Base-by-base conservation (phyloP, 2,113 vertebrate genomes). In the Rhabdornis inornatus region DNA sequence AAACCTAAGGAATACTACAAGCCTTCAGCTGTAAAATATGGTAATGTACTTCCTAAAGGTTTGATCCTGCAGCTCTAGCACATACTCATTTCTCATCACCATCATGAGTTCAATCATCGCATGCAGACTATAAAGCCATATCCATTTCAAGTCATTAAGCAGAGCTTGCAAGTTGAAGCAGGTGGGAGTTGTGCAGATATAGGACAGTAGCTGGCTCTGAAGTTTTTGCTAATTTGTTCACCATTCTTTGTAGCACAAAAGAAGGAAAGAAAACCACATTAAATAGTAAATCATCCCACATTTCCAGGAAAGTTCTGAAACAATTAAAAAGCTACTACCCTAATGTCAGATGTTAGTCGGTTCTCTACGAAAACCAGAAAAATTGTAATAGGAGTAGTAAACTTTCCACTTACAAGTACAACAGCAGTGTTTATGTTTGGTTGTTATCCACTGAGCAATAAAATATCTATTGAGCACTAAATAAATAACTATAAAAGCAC, bases 221-320 rank as follows among this genome's bases (percentile, higher is more conserved):
- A 70, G 40, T 72, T 96, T 94, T 84, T 65, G 45, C 25, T 95
- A 45, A 94, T 92, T 91, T 82, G 49, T 82, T 94, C 89, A 53
- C 65, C 53, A 82, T 44, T 47, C 65, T 91, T 84, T 91, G 89
- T 87, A 91, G 61, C 37, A 82, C 53, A 72, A 92, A 89, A 83
- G 65, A 74, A 86, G 64, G 59, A 77, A 88, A 96, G 72, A 65
- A 89, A 84, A 78, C 52, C 13, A 4, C 65, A 92, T 72, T 60
- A 81, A 94, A 91, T 81, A 84, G 52, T 94, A 87, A 95, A 76
- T 60, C n/a, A 72, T 35, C 40, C 77, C 81, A 68, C 50, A 82
- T 84, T 84, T 75, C 37, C 61, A 72, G 30, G 21, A 82, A 87
- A 37, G 40, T 47, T 80, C 63, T 90, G 70, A 80, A 96, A 92